Base-by-base conservation (phyloP, 1,140 invertebrate genomes). In the Atta colombica region DNA sequence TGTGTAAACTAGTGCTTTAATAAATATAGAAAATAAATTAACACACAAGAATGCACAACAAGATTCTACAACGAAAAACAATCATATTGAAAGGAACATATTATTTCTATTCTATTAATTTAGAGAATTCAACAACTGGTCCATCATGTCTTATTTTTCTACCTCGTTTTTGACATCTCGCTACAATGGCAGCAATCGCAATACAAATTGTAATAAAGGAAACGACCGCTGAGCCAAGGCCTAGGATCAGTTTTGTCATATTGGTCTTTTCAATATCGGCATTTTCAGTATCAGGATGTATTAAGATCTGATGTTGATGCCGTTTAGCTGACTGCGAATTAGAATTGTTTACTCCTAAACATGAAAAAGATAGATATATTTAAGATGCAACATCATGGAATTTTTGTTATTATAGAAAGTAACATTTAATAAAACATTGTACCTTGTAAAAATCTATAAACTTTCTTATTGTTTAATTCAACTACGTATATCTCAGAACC, bases 401-500 rank as follows among this genome's bases (percentile, higher is more conserved):
- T 61, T 14, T 55, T 12, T 10, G 1, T 72, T 60, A 14, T 31
- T 28, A 45, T 45, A 45, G 39, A 45, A 45, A 45, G 8, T 60
- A n/a, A 77, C 53, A 5, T 12, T n/a, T 66, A 80, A 35, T 6
- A 63, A 12, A 87, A 49, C n/a, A 35, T n/a, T 58, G 75, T 93
- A 94, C 94, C 91, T 94, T 95, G 94, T 10, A 95, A 75, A 95
- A 98, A 97, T 93, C 96, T 97, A 91, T 97, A 97, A 45, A 97
- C 93, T 89, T 95, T 96, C 88, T 96, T 96, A 1, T 96, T 96
- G 89, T 96, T 94, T 5, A 98, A 94, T 93, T 98, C 98, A 1
- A 97, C 97, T 2, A 98, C 97, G 93, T 97, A 98, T 16, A 98
- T 96, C 72, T 96, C 95, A 61, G 94, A 95, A 61, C 97, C 97